phyloP scores from a whole-genome alignment of 1,140 invertebrate species.

The Anoplophora glabripennis region DNA sequence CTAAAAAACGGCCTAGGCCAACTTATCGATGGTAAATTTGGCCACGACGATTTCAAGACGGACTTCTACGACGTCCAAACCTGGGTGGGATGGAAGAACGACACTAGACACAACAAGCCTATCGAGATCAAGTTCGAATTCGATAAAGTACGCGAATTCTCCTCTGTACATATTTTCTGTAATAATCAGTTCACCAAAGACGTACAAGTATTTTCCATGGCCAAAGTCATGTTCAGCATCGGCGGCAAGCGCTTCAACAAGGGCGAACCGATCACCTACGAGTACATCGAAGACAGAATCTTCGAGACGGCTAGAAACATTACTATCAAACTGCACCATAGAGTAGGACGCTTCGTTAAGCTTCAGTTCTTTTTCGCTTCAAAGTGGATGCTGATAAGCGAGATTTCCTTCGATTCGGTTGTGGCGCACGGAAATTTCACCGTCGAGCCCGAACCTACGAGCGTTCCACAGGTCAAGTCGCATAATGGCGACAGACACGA shows the following conservation, averaged over 20 bases:
- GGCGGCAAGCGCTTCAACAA: constrained; percentile 65
- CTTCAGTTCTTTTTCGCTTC: constrained; percentile 75
- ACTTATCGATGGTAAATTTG: constrained; percentile 67
- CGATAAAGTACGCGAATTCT: constrained; percentile 83
- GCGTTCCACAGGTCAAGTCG: constrained; percentile 50
- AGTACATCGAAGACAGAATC: constrained; percentile 56
- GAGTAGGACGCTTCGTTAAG: constrained; percentile 73
- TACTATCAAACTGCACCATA: constrained; percentile 70
- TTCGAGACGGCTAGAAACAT: constrained; percentile 67
- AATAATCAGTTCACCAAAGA: constrained; percentile 80
- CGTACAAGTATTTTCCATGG: constrained; percentile 67
- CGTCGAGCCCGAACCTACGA: constrained; percentile 53
- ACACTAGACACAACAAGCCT: constrained; percentile 61
- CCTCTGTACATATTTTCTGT: constrained; percentile 75
- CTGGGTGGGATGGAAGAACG: constrained; percentile 93
- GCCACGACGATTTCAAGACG: constrained; percentile 69
- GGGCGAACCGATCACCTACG: constrained; percentile 60
- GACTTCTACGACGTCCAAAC: constrained; percentile 65
- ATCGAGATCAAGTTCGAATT: constrained; percentile 85
- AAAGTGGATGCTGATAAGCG: constrained; percentile 87
- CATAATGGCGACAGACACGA: constrained; percentile 43
- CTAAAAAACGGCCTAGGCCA: constrained; percentile 79
- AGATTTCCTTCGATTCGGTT: constrained; percentile 76
- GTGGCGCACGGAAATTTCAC: constrained; percentile 72
- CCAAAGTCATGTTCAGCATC: constrained; percentile 65